A percentile compares a stretch with the other conserved stretches of the same genome.
Evolutionary conservation across 2,113 vertebrate genomes (phyloP).

Genomic region (Ctenomys sociabilis): DNA sequence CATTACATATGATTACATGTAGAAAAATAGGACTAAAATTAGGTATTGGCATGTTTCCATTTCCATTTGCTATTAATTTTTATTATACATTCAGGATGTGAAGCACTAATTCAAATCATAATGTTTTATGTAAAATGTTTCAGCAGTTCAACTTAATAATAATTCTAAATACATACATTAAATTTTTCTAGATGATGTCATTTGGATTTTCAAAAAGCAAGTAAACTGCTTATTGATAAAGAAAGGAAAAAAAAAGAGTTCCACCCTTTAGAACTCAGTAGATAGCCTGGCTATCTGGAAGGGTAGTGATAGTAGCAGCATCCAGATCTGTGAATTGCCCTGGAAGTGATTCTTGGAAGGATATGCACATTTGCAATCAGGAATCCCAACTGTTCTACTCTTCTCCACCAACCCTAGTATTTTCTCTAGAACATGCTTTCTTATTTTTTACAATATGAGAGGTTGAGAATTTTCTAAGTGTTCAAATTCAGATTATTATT

Average conservation of each 20-base stretch:
- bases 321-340: background rate
- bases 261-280: background rate
- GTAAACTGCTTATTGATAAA: background rate
- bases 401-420: background rate
- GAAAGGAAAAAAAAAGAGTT: background rate
- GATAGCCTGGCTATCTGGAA: background rate
- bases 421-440: background rate
- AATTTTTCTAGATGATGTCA: slow-evolving; percentile 89
- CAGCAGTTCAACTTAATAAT: slow-evolving; percentile 87
- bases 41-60: slow-evolving; percentile 87
- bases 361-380: background rate
- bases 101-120: slow-evolving; percentile 83
- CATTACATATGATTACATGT: slow-evolving; percentile 88
- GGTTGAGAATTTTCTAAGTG: slow-evolving; percentile 33
- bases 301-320: background rate
- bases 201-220: slow-evolving; percentile 81
- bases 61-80: slow-evolving; percentile 89
- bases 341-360: background rate
- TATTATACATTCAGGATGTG: slow-evolving; percentile 83
- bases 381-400: no score
- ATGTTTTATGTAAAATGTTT: slow-evolving; percentile 81
- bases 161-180: slow-evolving; percentile 87
- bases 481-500: slow-evolving; percentile 50
- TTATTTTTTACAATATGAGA: background rate
- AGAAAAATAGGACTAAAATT: slow-evolving; percentile 85